Percentiles rank a stretch among this genome's conserved stretches.
These are phyloP conservation scores for Lochmaea capreae DNA, from an alignment of 2,888 invertebrate genomes.

Conservation along the genomic window DNA sequence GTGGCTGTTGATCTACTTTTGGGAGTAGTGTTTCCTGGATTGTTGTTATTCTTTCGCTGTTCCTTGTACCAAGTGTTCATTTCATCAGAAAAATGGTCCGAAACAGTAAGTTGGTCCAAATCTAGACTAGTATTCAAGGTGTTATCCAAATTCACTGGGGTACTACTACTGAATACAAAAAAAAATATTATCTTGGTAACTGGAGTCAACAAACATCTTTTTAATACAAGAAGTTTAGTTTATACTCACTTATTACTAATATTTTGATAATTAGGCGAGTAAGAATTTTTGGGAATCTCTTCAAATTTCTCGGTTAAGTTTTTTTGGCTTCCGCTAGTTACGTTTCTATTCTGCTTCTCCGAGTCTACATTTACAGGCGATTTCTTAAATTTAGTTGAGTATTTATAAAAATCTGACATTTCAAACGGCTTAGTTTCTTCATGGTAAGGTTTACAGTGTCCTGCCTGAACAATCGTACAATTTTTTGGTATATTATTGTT, in stretches of 20 bases:
- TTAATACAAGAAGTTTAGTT: slow-evolving; percentile 16
- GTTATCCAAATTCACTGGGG: slow-evolving; percentile 49
- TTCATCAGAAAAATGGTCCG: slow-evolving; percentile 68
- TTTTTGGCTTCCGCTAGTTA: slow-evolving; percentile 33
- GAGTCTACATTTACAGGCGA: slow-evolving; percentile 53
- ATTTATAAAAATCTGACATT: slow-evolving; percentile 98
- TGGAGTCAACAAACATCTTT: too few relatives aligned
- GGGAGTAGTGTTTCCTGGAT: slow-evolving; percentile 47
- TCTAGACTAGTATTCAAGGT: slow-evolving; percentile 56
- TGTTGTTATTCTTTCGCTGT: slow-evolving; percentile 58
- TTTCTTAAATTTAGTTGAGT: slow-evolving; percentile 92
- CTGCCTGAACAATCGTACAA: slow-evolving; percentile 87
- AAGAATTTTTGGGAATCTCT: slow-evolving; percentile 39
- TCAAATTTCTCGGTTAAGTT: slow-evolving; percentile 52
- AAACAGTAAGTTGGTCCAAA: slow-evolving; percentile 61
- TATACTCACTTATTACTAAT: slow-evolving; percentile 39
- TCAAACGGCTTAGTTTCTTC: slow-evolving; percentile 97
- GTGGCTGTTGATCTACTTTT: slow-evolving; percentile 59
- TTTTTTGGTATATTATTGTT: slow-evolving; percentile 82
- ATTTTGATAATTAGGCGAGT: slow-evolving; percentile 33
- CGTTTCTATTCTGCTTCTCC: slow-evolving; percentile 12
- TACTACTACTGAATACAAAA: slow-evolving; percentile 46
- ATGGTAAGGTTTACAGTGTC: slow-evolving; percentile 90
- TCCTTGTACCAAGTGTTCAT: slow-evolving; percentile 71
- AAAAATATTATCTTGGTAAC: background rate